These are phyloP conservation scores for Corythornis cristatus DNA, from an alignment of 2,113 vertebrate species.

Conservation along the genomic window DNA sequence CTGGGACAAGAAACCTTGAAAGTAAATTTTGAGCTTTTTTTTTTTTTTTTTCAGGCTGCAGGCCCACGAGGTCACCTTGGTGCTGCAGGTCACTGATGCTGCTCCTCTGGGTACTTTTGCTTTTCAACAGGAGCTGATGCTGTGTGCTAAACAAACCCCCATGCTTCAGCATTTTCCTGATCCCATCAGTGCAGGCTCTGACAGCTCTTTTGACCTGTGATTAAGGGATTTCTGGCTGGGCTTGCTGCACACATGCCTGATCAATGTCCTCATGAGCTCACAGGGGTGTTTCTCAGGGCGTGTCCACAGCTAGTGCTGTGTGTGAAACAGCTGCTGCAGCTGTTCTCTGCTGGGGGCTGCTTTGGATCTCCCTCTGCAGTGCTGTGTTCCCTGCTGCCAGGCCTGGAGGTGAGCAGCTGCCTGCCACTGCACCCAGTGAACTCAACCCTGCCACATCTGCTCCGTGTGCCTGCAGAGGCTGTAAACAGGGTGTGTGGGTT, in stretches of 20 bases:
- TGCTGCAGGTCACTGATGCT: neutral
- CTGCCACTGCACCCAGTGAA: fast-evolving
- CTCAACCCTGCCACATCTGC: no score
- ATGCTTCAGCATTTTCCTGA: neutral
- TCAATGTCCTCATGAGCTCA: neutral
- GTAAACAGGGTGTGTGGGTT: no score
- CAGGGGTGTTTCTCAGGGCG: neutral
- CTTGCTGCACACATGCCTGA: neutral
- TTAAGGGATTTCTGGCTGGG: slow-evolving; percentile 8
- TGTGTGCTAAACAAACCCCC: neutral
- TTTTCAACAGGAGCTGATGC: neutral
- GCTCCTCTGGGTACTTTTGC: neutral
- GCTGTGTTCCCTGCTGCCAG: neutral
- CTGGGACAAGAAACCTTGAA: neutral
- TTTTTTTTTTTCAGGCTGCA: neutral
- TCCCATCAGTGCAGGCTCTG: neutral
- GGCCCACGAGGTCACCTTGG: neutral
- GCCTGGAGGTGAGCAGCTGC: neutral
- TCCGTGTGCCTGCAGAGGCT: no score
- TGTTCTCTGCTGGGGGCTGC: neutral
- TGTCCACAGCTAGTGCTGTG: neutral
- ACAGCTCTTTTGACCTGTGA: neutral
- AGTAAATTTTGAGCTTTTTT: neutral
- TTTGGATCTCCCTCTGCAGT: neutral
- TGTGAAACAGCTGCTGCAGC: neutral